Evolutionary conservation across 2,888 invertebrate genomes (phyloP), one percentile per base, ranked within the genome.

Genomic region (Oligia strigilis): DNA sequence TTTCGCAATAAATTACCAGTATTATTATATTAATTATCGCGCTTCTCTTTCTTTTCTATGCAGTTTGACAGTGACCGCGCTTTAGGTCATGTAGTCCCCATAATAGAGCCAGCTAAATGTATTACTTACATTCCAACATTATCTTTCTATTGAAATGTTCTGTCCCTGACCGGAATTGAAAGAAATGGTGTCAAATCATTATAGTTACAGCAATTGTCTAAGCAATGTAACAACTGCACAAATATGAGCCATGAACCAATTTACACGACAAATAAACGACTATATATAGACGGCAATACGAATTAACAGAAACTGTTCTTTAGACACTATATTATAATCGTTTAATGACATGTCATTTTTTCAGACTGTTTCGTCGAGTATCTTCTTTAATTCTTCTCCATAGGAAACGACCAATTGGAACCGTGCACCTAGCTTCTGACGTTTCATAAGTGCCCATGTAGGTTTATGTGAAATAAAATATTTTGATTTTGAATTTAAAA

Each of bases 181-280:
- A 90, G 90, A 93, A 94, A 95, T 93, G 89, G 94, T 95, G 95
- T 94, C 95, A 93, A 90, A 91, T 90, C 85, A 89, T 92, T 90
- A 93, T 93, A 92, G 92, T 93, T 90, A 90, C 87, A 90, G 92
- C 94, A 94, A 93, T 94, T 93, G 93, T 92, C 92, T 89, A 89
- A 93, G 92, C 89, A 88, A 87, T 90, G 89, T 85, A 88, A 87
- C 95, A 96, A 92, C 96, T 96, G 95, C 83, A 91, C 93, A 95
- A 96, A 96, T 92, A 93, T 80, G 83, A 88, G 89, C 94, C 94
- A 92, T 95, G 95, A 94, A 95, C 95, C 93, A 95, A 95, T 95
- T 95, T 94, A 94, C 92, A 92, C 89, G 89, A 91, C 89, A 93
- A 94, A 93, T 91, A 93, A 90, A 91, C 86, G 88, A 92, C 92